Evolutionary conservation across 2,797 vertebrate genomes (phyloP).

Genomic region (Smutsia gigantea): DNA sequence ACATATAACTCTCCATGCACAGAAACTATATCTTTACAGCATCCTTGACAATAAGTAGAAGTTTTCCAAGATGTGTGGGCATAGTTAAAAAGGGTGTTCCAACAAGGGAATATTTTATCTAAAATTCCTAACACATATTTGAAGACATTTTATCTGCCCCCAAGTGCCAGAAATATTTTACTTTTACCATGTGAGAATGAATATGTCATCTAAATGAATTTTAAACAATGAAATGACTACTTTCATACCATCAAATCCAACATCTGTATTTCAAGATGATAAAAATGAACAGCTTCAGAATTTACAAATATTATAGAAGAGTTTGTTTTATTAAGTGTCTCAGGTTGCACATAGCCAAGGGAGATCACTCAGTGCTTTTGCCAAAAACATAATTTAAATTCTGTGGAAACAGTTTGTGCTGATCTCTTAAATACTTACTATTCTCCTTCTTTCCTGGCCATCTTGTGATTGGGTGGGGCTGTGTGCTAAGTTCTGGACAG

Average conservation of each 20-base stretch:
- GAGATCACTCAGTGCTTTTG: not conserved
- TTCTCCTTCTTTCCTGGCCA: not conserved
- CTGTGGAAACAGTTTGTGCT: not conserved
- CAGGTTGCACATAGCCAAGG: not conserved
- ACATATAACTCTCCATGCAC: not conserved
- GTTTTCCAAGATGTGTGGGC: not conserved
- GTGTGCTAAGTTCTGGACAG: not conserved
- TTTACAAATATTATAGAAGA: not conserved
- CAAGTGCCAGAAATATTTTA: not conserved
- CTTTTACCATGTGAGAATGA: not conserved
- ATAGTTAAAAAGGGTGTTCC: not conserved
- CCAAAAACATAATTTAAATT: not conserved
- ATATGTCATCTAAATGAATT: not conserved
- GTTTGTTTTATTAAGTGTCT: slow-evolving; percentile 1
- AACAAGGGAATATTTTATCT: not conserved
- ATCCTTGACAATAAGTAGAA: not conserved
- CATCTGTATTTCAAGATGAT: slow-evolving; percentile 7
- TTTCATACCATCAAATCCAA: not conserved
- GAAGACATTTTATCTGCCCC: not conserved
- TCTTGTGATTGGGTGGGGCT: not conserved
- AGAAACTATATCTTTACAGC: not conserved
- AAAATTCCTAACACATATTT: not conserved
- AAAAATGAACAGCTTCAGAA: not conserved
- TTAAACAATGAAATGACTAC: slow-evolving; percentile 22
- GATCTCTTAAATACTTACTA: not conserved